A percentile compares a stretch with the other conserved stretches of the same genome.
These are phyloP conservation scores for Melanotaenia nigrans DNA, from an alignment of 2,797 vertebrate species.

Conservation along the genomic window DNA sequence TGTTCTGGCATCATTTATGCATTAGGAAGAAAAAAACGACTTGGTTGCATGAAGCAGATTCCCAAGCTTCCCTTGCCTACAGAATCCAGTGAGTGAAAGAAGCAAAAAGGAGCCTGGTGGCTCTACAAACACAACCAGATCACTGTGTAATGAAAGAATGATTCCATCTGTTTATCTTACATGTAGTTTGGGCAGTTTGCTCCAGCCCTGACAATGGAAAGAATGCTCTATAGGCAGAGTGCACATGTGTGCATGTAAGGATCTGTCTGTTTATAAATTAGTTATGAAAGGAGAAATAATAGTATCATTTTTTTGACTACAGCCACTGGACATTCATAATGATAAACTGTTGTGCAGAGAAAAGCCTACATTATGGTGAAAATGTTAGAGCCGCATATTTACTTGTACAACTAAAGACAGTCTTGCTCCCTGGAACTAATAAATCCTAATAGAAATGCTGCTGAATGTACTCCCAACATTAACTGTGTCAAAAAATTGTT, in stretches of 20 bases:
- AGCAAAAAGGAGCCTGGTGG: slow-evolving; percentile 34
- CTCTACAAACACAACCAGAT: slow-evolving; percentile 32
- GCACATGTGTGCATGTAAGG: not conserved
- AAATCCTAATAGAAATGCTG: slow-evolving; percentile 3
- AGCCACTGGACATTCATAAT: slow-evolving; percentile 30
- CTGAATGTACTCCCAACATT: slow-evolving; percentile 19
- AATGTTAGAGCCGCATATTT: slow-evolving; percentile 10
- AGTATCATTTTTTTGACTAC: slow-evolving; percentile 12
- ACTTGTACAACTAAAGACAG: not conserved
- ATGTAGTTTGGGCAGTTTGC: slow-evolving; percentile 3
- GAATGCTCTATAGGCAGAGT: slow-evolving; percentile 15
- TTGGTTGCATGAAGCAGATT: slow-evolving; percentile 45
- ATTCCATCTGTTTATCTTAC: slow-evolving; percentile 37
- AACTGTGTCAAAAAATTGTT: slow-evolving; percentile 9
- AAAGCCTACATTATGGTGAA: slow-evolving; percentile 18
- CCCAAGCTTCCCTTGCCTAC: slow-evolving; percentile 32
- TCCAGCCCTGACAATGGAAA: slow-evolving; percentile 31
- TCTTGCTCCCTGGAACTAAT: slow-evolving; percentile 6
- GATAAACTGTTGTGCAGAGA: slow-evolving; percentile 32
- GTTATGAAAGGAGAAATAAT: slow-evolving; percentile 9
- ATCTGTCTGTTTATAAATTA: slow-evolving; percentile 4
- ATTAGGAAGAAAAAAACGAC: slow-evolving; percentile 10
- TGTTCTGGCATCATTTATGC: slow-evolving; percentile 43
- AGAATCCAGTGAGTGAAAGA: slow-evolving; percentile 40
- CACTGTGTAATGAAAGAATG: slow-evolving; percentile 35